Percentiles rank a stretch among this genome's conserved stretches.
Evolutionary conservation across 2,888 invertebrate genomes (phyloP).

Genomic region (Chymomyza caudatula): DNA sequence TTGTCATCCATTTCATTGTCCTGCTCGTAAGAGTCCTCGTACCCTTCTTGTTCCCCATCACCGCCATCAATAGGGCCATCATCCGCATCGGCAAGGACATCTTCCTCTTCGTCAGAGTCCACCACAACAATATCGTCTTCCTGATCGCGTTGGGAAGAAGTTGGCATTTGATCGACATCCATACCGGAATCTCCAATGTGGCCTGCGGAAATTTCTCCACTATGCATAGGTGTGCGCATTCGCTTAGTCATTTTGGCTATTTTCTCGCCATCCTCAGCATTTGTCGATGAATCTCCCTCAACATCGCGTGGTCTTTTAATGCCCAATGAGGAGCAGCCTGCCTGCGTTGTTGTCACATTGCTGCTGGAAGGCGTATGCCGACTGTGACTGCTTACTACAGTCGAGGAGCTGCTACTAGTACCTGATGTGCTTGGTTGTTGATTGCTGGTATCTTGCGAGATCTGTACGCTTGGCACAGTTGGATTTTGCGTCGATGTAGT

Average conservation of each 20-base stretch:
- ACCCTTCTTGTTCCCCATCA: conserved; percentile 81
- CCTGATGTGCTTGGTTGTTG: conserved; percentile 78
- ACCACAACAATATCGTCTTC: conserved; percentile 90
- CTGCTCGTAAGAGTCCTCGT: conserved; percentile 79
- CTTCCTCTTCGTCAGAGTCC: conserved; percentile 85
- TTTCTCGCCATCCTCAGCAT: conserved; percentile 78
- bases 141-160: conserved; percentile 91
- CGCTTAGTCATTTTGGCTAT: conserved; percentile 73
- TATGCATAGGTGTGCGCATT: conserved; percentile 71
- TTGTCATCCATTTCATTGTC: conserved; percentile 81
- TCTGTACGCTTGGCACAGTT: conserved; percentile 65
- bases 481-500: conserved; percentile 58
- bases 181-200: conserved; percentile 82
- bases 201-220: conserved; percentile 71
- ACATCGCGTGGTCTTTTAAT: conserved; percentile 82
- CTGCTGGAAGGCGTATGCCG: conserved; percentile 81
- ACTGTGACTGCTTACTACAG: conserved; percentile 78
- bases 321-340: conserved; percentile 72
- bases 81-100: conserved; percentile 79
- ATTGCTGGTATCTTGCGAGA: conserved; percentile 72
- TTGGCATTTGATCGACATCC: conserved; percentile 89
- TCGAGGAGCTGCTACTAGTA: conserved; percentile 73
- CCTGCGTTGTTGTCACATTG: conserved; percentile 84
- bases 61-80: conserved; percentile 78
- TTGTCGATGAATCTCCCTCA: conserved; percentile 80